Conservation (phyloP, 2,797 vertebrate genomes). For the Macroramphosus scolopax region DNA sequence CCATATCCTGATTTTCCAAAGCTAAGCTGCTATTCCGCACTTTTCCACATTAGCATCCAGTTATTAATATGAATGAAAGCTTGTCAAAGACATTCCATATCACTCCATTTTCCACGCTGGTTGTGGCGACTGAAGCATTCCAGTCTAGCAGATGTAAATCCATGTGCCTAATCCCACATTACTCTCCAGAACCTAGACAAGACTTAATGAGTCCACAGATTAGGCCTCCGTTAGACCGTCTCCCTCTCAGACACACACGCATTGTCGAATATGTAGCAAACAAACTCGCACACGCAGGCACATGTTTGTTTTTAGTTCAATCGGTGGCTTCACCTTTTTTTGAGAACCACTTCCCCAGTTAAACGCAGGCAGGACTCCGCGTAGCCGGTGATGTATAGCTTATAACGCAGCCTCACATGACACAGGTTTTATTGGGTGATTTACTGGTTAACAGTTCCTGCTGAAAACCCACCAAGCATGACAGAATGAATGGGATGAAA, state of each 20-base stretch:
- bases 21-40: conserved; percentile 15
- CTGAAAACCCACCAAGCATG: conserved; percentile 49
- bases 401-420: conserved; percentile 34
- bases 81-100: conserved; percentile 65
- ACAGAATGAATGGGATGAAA: conserved; percentile 56
- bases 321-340: too few relatives aligned
- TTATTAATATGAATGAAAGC: conserved; percentile 56
- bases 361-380: conserved; percentile 26
- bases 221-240: conserved; percentile 33
- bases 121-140: conserved; percentile 50
- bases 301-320: conserved; percentile 4
- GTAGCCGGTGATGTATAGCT: conserved; percentile 25
- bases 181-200: conserved; percentile 55
- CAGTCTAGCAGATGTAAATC: conserved; percentile 50
- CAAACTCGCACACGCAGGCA: not conserved
- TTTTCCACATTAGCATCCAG: conserved; percentile 55
- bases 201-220: conserved; percentile 55
- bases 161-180: conserved; percentile 60
- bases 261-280: too few relatives aligned
- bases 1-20: conserved; percentile 35
- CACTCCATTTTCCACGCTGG: conserved; percentile 61
- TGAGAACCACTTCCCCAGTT: conserved; percentile 18
- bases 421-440: conserved; percentile 50
- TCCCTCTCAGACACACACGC: not conserved
- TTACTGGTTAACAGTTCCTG: conserved; percentile 53